Evolutionary conservation across 2,888 invertebrate genomes (phyloP).

Genomic region (Lasioglossum calceatum): DNA sequence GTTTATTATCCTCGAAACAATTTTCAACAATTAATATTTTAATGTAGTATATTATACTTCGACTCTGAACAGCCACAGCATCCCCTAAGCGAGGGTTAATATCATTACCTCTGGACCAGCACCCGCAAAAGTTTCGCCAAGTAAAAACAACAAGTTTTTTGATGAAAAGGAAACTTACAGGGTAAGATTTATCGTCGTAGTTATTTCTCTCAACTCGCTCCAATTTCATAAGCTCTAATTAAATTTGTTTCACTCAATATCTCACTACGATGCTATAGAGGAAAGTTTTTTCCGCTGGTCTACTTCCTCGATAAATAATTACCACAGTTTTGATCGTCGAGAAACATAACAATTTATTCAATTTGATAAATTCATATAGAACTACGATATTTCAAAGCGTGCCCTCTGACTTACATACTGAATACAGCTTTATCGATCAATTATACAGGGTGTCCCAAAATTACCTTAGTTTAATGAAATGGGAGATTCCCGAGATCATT

Average conservation of each 20-base stretch:
- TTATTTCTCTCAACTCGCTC: not conserved
- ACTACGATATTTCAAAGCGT: not conserved
- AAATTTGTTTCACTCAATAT: slow-evolving; percentile 13
- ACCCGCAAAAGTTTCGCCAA: not conserved
- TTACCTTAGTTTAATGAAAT: too few relatives aligned
- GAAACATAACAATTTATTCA: not conserved
- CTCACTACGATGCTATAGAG: not conserved
- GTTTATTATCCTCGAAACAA: not conserved
- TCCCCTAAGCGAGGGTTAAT: not conserved
- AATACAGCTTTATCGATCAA: too few relatives aligned
- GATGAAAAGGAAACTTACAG: slow-evolving; percentile 1
- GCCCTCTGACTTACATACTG: not conserved
- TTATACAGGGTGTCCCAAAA: too few relatives aligned
- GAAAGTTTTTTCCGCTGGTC: not conserved
- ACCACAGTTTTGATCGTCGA: not conserved
- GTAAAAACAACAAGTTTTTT: slow-evolving; percentile 10
- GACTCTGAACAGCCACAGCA: not conserved
- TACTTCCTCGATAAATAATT: not conserved
- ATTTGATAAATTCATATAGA: not conserved
- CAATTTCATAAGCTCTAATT: slow-evolving; percentile 13
- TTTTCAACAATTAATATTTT: not conserved
- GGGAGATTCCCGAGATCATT: too few relatives aligned
- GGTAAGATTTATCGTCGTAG: not conserved
- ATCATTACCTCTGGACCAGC: not conserved
- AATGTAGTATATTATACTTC: not conserved